A percentile compares a stretch with the other conserved stretches of the same genome.
phyloP scores from a whole-genome alignment of 2,888 invertebrate genomes.

The Stenotaenia linearis region DNA sequence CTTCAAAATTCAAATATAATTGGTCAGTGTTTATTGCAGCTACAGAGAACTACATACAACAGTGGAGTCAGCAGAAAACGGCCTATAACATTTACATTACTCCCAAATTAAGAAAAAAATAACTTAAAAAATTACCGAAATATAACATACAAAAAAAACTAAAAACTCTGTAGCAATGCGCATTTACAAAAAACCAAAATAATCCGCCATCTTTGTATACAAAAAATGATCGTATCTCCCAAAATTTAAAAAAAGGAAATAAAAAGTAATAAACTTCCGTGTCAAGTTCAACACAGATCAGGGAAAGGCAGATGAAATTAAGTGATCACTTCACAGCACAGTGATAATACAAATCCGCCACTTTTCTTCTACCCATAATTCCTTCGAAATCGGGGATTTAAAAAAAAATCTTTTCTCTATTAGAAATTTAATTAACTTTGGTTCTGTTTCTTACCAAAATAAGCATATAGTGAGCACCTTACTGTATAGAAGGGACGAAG shows the following conservation, averaged over 20 bases:
- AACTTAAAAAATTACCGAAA: not conserved
- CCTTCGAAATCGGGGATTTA: too few relatives aligned
- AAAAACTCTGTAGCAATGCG: not conserved
- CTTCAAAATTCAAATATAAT: conserved; percentile 7
- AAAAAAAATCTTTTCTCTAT: not conserved
- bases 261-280: not conserved
- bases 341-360: not conserved
- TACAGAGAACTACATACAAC: conserved; percentile 34
- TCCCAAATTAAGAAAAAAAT: not conserved
- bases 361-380: not conserved
- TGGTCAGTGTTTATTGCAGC: conserved; percentile 33
- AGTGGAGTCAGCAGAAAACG: conserved; percentile 29
- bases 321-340: not conserved
- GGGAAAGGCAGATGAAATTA: not conserved
- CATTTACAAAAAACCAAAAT: not conserved
- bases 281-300: not conserved
- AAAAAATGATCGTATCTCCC: not conserved
- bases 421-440: not conserved
- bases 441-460: not conserved
- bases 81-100: conserved; percentile 15
- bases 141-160: not conserved
- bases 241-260: not conserved
- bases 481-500: not conserved
- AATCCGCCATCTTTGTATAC: not conserved
- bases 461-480: conserved; percentile 21